Conservation (phyloP, 2,888 invertebrate genomes). For the Torymus aiolomorphi region DNA sequence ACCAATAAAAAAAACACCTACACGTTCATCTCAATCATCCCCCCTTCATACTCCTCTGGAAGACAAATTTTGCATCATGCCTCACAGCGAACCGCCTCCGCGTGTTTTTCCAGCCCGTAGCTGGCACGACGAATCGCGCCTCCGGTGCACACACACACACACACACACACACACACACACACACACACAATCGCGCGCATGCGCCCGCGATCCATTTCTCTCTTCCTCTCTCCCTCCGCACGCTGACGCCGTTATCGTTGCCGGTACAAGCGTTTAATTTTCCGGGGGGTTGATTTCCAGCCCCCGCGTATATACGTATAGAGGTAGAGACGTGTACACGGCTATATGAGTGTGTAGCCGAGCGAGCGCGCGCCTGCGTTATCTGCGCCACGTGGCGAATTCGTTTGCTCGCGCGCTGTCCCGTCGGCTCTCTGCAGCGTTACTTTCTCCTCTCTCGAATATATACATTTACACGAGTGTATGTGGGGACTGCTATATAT, state of each 20-base stretch:
- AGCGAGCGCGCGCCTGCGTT: conserved; percentile 62
- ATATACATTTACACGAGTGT: no score
- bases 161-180: no score
- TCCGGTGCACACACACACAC: no score
- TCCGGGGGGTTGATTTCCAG: conserved; percentile 73
- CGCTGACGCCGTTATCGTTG: conserved; percentile 69
- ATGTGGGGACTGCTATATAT: no score
- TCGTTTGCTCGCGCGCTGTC: conserved; percentile 25
- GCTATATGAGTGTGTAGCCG: conserved; percentile 15
- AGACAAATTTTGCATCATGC: no score
- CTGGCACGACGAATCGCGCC: conserved; percentile 27
- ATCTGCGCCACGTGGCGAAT: conserved; percentile 74
- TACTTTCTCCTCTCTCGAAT: no score
- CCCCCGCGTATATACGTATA: background rate
- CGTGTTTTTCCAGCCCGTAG: conserved; percentile 20
- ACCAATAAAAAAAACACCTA: no score
- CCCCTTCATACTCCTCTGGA: no score
- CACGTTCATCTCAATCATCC: no score
- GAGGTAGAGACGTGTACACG: conserved; percentile 6
- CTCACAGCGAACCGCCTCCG: conserved; percentile 15
- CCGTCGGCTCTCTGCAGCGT: no score
- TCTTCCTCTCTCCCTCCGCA: conserved; percentile 12
- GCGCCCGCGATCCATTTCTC: conserved; percentile 7
- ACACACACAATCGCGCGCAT: conserved; percentile 13
- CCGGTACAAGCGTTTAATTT: conserved; percentile 75